Base-by-base conservation (phyloP, 2,888 invertebrate genomes). In the Acronicta alni region DNA sequence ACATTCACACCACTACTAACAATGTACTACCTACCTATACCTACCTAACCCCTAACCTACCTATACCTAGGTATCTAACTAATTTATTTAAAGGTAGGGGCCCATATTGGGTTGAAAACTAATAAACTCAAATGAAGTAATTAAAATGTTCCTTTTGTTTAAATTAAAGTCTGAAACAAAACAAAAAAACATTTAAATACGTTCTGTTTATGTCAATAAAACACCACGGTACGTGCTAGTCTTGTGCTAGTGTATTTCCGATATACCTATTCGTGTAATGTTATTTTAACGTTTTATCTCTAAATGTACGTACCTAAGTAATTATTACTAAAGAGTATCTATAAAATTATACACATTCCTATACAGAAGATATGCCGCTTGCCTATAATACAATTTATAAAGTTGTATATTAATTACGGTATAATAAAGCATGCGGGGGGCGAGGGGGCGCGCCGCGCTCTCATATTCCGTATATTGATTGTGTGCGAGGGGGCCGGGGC, bases 401-500 rank as follows among this genome's bases (percentile, higher is more conserved):
- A 93, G 92, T 93, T 92, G 93, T 93, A 90, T 93, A 93, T 91
- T 93, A 93, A 94, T 93, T 94, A 94, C 93, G 89, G 93, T 93
- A 91, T 94, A 93, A 92, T 93, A 94, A 92, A 94, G 93, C 90
- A 93, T 92, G 93, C 93, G 93, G 93, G 92, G 93, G 92, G 84
- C 89, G 93, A 91, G 93, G 93, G 91, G 92, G 91, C 91, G 94
- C 92, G 92, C 91, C 91, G 91, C 93, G 93, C 94, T 93, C 93
- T 92, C 93, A 93, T 94, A 93, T 93, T 93, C 94, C 93, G 94
- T 94, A 94, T 94, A 94, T 94, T 94, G 94, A 94, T 94, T 94
- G 94, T 93, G 94, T 91, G 93, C 93, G 94, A 92, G 93, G 94
- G 93, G 92, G 92, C 90, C 89, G 92, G 92, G 92, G 89, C 85